Conservation (phyloP, 2,888 invertebrate species). For the Neoaliturus tenellus region DNA sequence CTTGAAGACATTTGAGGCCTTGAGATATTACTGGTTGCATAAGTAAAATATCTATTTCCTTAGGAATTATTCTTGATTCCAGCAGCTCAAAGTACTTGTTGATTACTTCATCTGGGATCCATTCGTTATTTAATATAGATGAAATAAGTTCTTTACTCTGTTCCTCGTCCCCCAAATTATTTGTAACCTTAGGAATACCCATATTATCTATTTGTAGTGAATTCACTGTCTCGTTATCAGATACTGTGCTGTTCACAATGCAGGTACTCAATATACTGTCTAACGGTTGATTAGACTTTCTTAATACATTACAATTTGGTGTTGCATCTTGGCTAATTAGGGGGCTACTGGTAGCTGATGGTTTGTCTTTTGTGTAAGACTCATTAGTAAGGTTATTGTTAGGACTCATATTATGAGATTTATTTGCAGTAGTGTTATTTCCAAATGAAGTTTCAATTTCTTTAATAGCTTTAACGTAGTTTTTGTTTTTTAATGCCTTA, state of each 20-base stretch:
- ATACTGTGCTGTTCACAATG: neutral
- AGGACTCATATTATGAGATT: neutral
- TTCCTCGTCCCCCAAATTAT: neutral
- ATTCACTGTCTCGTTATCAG: no score
- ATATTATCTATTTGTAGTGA: neutral
- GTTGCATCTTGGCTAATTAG: neutral
- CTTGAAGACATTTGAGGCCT: neutral
- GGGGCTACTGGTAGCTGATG: neutral
- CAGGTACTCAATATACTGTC: neutral
- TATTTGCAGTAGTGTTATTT: neutral
- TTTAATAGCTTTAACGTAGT: neutral
- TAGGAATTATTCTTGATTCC: neutral
- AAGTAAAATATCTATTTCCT: neutral
- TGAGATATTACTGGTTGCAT: neutral
- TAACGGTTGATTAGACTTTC: neutral
- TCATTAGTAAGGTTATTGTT: neutral
- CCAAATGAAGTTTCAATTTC: neutral
- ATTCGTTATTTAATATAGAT: neutral
- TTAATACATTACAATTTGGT: neutral
- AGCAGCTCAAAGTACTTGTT: neutral
- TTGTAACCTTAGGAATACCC: neutral
- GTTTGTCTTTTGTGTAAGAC: neutral
- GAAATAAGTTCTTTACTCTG: neutral
- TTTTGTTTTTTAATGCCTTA: neutral
- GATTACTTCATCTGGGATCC: slow-evolving; percentile 1